Percentiles rank a stretch among this genome's conserved stretches.
phyloP scores from a whole-genome alignment of 2,797 vertebrate genomes.

The Vespertilio murinus region DNA sequence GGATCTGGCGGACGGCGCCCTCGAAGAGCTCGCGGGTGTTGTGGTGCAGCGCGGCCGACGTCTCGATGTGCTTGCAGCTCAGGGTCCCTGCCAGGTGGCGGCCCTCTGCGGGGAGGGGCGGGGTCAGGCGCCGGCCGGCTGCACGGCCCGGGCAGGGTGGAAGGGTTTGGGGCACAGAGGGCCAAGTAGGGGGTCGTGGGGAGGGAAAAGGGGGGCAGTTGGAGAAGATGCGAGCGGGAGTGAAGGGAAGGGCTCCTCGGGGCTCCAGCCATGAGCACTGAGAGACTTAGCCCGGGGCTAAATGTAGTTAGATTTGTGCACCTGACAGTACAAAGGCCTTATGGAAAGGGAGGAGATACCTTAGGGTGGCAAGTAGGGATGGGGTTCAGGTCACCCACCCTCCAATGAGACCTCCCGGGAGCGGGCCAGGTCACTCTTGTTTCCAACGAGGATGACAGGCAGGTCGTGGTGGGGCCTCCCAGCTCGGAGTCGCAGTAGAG shows the following conservation, averaged over 20 bases:
- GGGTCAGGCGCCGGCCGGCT: not conserved
- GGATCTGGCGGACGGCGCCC: conserved; percentile 89
- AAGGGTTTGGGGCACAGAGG: not conserved
- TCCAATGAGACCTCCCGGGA: conserved; percentile 92
- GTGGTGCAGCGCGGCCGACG: conserved; percentile 93
- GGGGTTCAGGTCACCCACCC: conserved; percentile 83
- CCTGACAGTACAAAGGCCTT: not conserved
- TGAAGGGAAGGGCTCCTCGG: not conserved
- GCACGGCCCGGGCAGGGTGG: conserved; percentile 74
- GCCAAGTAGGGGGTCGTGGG: not conserved
- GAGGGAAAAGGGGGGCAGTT: not conserved
- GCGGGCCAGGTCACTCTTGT: conserved; percentile 95
- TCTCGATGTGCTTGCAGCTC: conserved; percentile 92
- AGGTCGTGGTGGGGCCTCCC: conserved; percentile 89
- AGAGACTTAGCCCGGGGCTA: not conserved
- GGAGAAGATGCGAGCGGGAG: not conserved
- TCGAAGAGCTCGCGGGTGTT: conserved; percentile 92
- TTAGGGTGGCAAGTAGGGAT: not conserved
- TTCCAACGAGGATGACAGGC: conserved; percentile 94
- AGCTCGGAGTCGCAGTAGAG: conserved; percentile 88
- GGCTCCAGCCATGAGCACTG: not conserved
- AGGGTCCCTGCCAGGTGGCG: conserved; percentile 91
- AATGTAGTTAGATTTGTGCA: not conserved
- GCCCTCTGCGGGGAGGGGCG: conserved; percentile 84
- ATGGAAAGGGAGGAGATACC: not conserved